These are phyloP conservation scores for Eulemur rubriventer DNA, from an alignment of 2,797 vertebrate genomes.

Conservation along the genomic window DNA sequence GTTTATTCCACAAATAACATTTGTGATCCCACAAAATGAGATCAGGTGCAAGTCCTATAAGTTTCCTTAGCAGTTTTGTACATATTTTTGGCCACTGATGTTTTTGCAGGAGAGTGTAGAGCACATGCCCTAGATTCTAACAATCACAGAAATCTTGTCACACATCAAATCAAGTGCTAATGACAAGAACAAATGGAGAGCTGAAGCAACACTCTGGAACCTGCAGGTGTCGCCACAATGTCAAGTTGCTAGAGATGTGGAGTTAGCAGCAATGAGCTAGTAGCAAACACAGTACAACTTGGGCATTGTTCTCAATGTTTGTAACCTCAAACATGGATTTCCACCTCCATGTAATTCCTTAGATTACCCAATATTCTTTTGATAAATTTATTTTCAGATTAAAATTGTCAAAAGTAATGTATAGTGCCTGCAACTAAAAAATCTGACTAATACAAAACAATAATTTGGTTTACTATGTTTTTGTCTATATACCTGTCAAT, in stretches of 20 bases:
- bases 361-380: neutral
- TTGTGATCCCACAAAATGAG: neutral
- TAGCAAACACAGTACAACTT: neutral
- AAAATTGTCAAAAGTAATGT: neutral
- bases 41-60: neutral
- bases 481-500: neutral
- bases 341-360: neutral
- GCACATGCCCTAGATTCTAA: neutral
- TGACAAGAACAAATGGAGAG: neutral
- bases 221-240: neutral
- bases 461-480: neutral
- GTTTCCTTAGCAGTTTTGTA: neutral
- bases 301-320: neutral
- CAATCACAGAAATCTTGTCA: neutral
- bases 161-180: neutral
- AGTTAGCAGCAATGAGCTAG: neutral
- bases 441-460: neutral
- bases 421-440: neutral
- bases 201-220: neutral
- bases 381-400: neutral
- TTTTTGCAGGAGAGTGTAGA: neutral
- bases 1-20: neutral
- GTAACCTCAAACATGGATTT: neutral
- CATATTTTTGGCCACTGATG: neutral
- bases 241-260: neutral